Conservation (phyloP, 2,888 invertebrate genomes). For the Criorhina ranunculi region DNA sequence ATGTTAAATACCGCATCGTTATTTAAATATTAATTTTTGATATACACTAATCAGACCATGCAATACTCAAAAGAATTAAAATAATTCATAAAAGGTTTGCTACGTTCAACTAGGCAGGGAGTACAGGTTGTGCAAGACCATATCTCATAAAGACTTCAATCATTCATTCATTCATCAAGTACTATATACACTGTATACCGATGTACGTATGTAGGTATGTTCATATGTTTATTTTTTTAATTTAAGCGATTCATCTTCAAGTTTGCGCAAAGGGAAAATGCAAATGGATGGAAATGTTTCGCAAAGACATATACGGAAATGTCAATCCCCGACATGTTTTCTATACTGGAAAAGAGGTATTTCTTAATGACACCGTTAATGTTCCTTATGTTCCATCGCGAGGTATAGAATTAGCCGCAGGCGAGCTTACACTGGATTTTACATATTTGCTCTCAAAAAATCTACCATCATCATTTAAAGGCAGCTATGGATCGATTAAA, state of each 20-base stretch:
- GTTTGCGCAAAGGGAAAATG: conserved; percentile 84
- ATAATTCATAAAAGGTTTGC: too few relatives aligned
- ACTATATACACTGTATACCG: too few relatives aligned
- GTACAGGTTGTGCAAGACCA: too few relatives aligned
- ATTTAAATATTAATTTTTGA: too few relatives aligned
- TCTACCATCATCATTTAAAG: conserved; percentile 83
- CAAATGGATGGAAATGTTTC: conserved; percentile 83
- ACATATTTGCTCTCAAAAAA: conserved; percentile 80
- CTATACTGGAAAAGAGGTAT: conserved; percentile 83
- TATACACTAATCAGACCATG: too few relatives aligned
- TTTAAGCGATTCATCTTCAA: conserved; percentile 83
- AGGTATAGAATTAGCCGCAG: conserved; percentile 82
- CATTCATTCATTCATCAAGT: too few relatives aligned
- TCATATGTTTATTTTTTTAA: conserved; percentile 16
- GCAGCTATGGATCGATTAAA: conserved; percentile 83
- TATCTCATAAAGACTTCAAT: too few relatives aligned
- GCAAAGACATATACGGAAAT: conserved; percentile 82
- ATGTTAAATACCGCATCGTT: too few relatives aligned
- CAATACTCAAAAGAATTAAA: too few relatives aligned
- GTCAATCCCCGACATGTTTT: conserved; percentile 82
- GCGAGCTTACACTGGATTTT: conserved; percentile 82
- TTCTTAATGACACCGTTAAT: conserved; percentile 81
- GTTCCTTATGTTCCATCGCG: conserved; percentile 82
- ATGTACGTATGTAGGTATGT: too few relatives aligned
- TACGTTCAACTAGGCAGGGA: too few relatives aligned